These are phyloP conservation scores for Dilophus febrilis DNA, from an alignment of 2,888 invertebrate genomes.

Conservation along the genomic window DNA sequence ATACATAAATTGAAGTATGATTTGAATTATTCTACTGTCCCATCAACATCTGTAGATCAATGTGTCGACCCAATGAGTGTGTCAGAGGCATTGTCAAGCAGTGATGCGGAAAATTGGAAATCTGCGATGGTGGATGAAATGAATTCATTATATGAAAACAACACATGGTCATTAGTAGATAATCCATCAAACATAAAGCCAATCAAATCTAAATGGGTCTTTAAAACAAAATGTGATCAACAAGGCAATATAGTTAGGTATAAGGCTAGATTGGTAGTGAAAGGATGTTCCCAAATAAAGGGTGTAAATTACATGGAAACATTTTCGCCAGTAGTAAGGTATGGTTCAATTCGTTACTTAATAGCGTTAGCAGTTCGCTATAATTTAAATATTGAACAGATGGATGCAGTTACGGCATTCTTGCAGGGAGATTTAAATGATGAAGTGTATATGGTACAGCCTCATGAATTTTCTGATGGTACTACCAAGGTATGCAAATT, in stretches of 20 bases:
- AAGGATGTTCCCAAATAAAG: constrained; percentile 10
- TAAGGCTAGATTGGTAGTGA: constrained; percentile 10
- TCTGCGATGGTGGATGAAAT: constrained; percentile 15
- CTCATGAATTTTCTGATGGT: constrained; percentile 9
- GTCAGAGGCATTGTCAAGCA: not conserved
- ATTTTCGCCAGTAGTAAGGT: constrained; percentile 11
- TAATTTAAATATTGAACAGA: constrained; percentile 7
- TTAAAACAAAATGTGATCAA: not conserved
- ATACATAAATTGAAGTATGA: too few relatives aligned
- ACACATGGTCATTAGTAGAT: constrained; percentile 10
- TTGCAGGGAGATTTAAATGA: not conserved
- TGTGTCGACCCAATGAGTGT: not conserved
- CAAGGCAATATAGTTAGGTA: constrained; percentile 2
- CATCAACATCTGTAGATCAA: too few relatives aligned
- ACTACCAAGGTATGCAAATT: constrained; percentile 7
- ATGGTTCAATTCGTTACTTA: constrained; percentile 9
- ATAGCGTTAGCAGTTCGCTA: constrained; percentile 10
- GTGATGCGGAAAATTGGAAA: constrained; percentile 8
- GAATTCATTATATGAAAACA: constrained; percentile 10
- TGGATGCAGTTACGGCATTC: constrained; percentile 4
- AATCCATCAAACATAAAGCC: constrained; percentile 11
- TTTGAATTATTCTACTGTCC: too few relatives aligned
- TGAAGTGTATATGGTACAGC: not conserved
- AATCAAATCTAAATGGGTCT: constrained; percentile 3
- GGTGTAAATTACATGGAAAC: constrained; percentile 8